Evolutionary conservation across 2,888 invertebrate genomes (phyloP).

Genomic region (Euplexia lucipara): DNA sequence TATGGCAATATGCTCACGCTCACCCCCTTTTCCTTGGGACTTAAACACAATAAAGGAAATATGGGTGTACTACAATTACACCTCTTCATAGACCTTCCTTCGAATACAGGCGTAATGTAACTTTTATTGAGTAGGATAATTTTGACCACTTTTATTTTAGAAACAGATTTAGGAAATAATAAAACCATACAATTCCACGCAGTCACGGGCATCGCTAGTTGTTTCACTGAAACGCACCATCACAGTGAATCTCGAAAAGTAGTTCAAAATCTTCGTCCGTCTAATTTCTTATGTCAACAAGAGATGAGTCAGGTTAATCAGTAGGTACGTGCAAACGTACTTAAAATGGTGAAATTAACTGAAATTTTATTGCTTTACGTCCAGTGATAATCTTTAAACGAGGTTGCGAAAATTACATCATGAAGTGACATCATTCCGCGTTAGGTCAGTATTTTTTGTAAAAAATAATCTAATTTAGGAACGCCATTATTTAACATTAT

Average conservation of each 20-base stretch:
- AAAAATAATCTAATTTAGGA: not conserved
- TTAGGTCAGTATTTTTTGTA: not conserved
- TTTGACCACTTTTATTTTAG: too few species aligned
- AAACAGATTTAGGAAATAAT: too few species aligned
- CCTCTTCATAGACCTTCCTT: too few species aligned
- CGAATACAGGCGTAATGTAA: too few species aligned
- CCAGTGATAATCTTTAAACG: conserved; percentile 1
- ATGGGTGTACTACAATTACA: too few species aligned
- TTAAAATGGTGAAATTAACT: conserved; percentile 8
- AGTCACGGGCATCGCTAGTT: too few species aligned
- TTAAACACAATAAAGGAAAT: too few species aligned
- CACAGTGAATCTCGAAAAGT: not conserved
- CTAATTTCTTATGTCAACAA: conserved; percentile 28
- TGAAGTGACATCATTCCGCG: not conserved
- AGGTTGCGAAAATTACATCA: conserved; percentile 17
- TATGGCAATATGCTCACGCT: too few species aligned
- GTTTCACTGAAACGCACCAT: not conserved
- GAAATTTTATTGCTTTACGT: conserved; percentile 18
- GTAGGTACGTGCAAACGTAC: conserved; percentile 5
- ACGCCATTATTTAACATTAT: not conserved
- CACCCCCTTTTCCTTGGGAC: too few species aligned
- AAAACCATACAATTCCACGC: too few species aligned
- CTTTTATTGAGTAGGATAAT: too few species aligned
- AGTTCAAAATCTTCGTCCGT: not conserved
- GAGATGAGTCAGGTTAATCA: conserved; percentile 21